Evolutionary conservation across 2,888 invertebrate species (phyloP).

Genomic region (Dromius quadrimaculatus): DNA sequence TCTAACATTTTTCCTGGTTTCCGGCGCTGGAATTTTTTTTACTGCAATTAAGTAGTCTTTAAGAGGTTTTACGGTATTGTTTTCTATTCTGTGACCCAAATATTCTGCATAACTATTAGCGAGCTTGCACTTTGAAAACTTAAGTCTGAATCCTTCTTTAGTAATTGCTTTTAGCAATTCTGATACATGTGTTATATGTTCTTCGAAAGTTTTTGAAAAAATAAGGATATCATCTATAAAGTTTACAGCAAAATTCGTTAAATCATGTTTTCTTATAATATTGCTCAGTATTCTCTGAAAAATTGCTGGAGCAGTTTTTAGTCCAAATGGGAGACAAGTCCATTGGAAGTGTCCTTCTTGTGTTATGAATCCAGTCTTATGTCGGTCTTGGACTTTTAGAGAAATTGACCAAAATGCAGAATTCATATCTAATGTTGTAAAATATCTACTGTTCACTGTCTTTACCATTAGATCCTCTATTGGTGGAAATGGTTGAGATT

Average conservation of each 20-base stretch:
- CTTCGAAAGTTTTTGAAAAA: slow-evolving; percentile 52
- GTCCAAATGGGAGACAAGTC: too few relatives aligned
- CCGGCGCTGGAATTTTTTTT: slow-evolving; percentile 48
- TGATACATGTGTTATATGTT: slow-evolving; percentile 54
- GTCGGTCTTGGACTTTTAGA: slow-evolving; percentile 58
- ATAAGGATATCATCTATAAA: slow-evolving; percentile 51
- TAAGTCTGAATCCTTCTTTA: slow-evolving; percentile 50
- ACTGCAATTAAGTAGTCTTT: slow-evolving; percentile 47
- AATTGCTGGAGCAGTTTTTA: too few relatives aligned
- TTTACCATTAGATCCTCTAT: slow-evolving; percentile 60
- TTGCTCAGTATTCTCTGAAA: slow-evolving; percentile 57
- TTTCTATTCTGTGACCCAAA: slow-evolving; percentile 42
- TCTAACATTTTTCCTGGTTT: slow-evolving; percentile 52
- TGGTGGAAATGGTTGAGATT: too few relatives aligned
- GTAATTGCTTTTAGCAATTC: slow-evolving; percentile 49
- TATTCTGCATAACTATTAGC: slow-evolving; percentile 39
- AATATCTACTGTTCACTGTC: slow-evolving; percentile 60
- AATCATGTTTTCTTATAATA: slow-evolving; percentile 54
- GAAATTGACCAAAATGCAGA: slow-evolving; percentile 63
- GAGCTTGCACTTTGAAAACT: slow-evolving; percentile 49
- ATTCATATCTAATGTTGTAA: slow-evolving; percentile 61
- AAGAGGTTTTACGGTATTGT: slow-evolving; percentile 43
- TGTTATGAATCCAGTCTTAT: slow-evolving; percentile 61
- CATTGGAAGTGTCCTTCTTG: too few relatives aligned
- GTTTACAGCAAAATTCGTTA: slow-evolving; percentile 55